Conservation (phyloP, 2,797 vertebrate species). For the Aldrovandia affinis region DNA sequence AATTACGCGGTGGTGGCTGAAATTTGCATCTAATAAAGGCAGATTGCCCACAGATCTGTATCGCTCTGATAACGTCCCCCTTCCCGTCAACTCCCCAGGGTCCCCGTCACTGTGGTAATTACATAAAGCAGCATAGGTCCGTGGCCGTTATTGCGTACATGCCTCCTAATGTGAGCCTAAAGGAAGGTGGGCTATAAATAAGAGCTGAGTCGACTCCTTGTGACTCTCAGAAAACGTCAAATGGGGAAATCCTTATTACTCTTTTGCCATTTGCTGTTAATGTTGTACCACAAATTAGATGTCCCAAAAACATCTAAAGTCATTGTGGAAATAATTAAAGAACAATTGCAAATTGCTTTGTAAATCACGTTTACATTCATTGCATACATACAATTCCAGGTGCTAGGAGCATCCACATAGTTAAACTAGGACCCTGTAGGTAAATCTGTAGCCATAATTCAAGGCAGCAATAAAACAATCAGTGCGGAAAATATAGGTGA, state of each 20-base stretch:
- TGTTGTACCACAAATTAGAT: constrained; percentile 42
- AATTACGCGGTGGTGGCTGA: background rate
- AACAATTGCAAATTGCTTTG: constrained; percentile 15
- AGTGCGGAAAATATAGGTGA: too few species aligned
- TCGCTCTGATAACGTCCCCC: background rate
- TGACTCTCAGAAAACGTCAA: constrained; percentile 62
- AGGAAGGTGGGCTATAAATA: constrained; percentile 53
- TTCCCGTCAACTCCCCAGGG: constrained; percentile 28
- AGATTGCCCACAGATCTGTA: constrained; percentile 19
- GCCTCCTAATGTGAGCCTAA: constrained; percentile 23
- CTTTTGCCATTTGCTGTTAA: constrained; percentile 33
- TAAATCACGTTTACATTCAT: constrained; percentile 23
- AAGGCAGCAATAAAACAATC: too few species aligned
- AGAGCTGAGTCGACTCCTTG: constrained; percentile 47
- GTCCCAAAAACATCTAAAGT: constrained; percentile 3
- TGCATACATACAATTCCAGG: background rate
- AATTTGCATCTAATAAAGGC: constrained; percentile 37
- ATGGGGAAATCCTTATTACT: constrained; percentile 57
- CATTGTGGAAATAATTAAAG: constrained; percentile 31
- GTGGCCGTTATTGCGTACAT: constrained; percentile 21
- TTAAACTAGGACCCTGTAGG: too few species aligned
- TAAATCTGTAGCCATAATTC: too few species aligned
- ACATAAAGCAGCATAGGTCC: constrained; percentile 29
- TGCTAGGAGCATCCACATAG: too few species aligned
- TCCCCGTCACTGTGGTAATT: constrained; percentile 36